Evolutionary conservation across 2,888 invertebrate genomes (phyloP), one percentile per base, ranked within the genome.

Genomic region (Tuta absoluta): DNA sequence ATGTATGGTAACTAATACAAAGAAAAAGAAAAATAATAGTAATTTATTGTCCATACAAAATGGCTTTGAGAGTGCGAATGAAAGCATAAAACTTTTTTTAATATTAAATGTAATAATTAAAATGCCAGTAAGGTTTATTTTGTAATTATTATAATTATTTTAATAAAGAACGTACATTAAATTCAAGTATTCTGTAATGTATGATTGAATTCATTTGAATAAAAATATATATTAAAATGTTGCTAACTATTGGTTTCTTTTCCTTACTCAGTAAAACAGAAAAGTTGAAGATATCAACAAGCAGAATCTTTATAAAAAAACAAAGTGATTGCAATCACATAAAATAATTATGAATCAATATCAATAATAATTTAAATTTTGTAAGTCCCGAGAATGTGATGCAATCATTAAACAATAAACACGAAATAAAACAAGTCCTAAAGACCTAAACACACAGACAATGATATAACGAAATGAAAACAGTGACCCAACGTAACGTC

Each of bases 141-240:
- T 91, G 87, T 91, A 91, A 90, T 89, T 87, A 89, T 83, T 84
- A 86, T 87, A 83, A 86, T 89, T 86, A 89, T 89, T 91, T 89
- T 88, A 90, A 87, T 84, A 81, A 84, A 83, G 79, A 89, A 87
- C 84, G 76, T 89, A 89, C 86, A 87, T 86, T 84, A 86, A 86
- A 84, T 86, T 81, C 84, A 89, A 88, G 86, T 87, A 89, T 89
- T 87, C 87, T 85, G 85, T 89, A 87, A 87, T 88, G 89, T 90
- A 91, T 88, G 86, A 90, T 89, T 90, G 83, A 89, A 89, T 92
- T 92, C 83, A 91, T 92, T 92, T 92, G 85, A 92, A 91, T 91
- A 92, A 92, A 91, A 91, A 91, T 91, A 92, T 92, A 92, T 92
- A 92, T 92, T 89, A 91, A 92, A 92, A 92, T 92, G 92, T 92